Evolutionary conservation across 1,140 invertebrate genomes (phyloP).

Genomic region (Venturia canescens): DNA sequence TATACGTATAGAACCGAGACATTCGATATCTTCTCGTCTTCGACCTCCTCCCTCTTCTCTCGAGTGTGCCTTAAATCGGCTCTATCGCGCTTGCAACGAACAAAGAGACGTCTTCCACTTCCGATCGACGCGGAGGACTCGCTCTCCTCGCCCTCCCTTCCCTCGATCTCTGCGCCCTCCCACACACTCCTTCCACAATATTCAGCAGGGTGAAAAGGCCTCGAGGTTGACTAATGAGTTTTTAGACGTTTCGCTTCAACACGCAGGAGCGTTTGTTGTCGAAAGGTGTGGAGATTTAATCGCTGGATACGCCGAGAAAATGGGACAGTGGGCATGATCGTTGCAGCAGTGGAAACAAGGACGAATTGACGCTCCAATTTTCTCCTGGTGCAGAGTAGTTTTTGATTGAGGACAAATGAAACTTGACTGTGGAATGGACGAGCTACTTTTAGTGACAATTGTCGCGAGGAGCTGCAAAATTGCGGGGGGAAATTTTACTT

Average conservation of each 20-base stretch:
- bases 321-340: no score
- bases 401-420: no score
- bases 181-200: background rate
- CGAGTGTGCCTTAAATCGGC: conserved; percentile 9
- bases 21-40: conserved; percentile 23
- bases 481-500: no score
- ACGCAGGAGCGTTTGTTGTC: no score
- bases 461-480: no score
- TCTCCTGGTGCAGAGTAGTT: no score
- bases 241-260: background rate
- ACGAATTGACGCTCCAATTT: no score
- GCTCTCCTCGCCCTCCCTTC: background rate
- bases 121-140: conserved; percentile 7
- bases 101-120: conserved; percentile 47
- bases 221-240: background rate
- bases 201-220: background rate
- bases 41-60: conserved; percentile 20
- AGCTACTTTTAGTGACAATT: no score
- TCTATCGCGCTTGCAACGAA: conserved; percentile 15
- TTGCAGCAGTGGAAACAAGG: no score
- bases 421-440: no score
- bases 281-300: no score
- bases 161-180: background rate
- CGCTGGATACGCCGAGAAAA: no score
- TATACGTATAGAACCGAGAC: background rate